Percentiles rank a stretch among this genome's conserved stretches.
phyloP scores from a whole-genome alignment of 2,888 invertebrate genomes.

The Mycalesis mineus region DNA sequence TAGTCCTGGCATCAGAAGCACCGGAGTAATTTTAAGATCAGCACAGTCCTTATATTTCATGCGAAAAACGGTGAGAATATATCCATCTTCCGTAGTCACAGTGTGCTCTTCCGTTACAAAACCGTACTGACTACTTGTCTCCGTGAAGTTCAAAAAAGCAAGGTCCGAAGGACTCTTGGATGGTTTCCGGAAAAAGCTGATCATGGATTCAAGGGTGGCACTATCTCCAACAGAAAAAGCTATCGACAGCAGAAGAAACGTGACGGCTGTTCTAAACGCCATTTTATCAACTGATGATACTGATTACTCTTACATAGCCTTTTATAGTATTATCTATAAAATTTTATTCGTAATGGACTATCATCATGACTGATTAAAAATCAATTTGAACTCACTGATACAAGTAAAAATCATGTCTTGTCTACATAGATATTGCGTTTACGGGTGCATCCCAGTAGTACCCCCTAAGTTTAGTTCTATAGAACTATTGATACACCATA shows the following conservation, averaged over 20 bases:
- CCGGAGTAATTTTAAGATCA: conserved; percentile 39
- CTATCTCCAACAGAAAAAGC: conserved; percentile 13
- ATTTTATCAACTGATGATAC: conserved; percentile 41
- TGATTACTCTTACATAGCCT: too few relatives aligned
- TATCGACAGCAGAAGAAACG: conserved; percentile 36
- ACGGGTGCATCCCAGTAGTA: too few relatives aligned
- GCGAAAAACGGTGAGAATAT: conserved; percentile 49
- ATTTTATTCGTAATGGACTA: too few relatives aligned
- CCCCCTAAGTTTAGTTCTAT: too few relatives aligned
- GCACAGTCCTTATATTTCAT: conserved; percentile 43
- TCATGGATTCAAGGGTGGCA: background rate
- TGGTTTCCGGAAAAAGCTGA: conserved; percentile 28
- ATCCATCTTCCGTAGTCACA: conserved; percentile 55
- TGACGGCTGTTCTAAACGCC: conserved; percentile 40
- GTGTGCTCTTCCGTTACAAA: conserved; percentile 49
- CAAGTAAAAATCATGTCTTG: too few relatives aligned
- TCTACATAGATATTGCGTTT: too few relatives aligned
- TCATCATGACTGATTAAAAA: too few relatives aligned
- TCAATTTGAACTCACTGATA: too few relatives aligned
- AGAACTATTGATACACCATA: too few relatives aligned
- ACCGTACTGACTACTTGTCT: conserved; percentile 41
- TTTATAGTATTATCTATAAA: too few relatives aligned
- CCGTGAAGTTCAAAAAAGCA: conserved; percentile 47
- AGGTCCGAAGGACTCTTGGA: too few relatives aligned
- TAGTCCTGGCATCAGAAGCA: conserved; percentile 58